These are phyloP conservation scores for Dendroctonus ponderosae DNA, from an alignment of 1,140 invertebrate genomes.

Conservation along the genomic window DNA sequence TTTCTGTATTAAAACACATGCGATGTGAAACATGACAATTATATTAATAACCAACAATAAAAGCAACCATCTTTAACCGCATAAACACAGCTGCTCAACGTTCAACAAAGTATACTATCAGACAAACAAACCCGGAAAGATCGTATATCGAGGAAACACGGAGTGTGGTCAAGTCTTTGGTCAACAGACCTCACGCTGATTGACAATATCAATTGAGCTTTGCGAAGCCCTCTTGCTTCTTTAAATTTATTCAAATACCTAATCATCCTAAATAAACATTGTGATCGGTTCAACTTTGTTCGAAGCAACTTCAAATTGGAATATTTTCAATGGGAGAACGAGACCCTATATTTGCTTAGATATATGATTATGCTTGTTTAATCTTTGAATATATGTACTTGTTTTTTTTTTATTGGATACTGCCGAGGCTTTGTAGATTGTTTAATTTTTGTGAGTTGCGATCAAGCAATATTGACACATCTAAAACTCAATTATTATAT, in stretches of 20 bases:
- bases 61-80: background rate
- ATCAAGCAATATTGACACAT: no score
- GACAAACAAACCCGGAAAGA: slow-evolving; percentile 15
- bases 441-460: no score
- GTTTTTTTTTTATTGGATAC: no score
- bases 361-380: background rate
- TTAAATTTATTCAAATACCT: slow-evolving; percentile 37
- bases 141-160: slow-evolving; percentile 13
- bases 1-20: no score
- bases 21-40: no score
- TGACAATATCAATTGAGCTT: slow-evolving; percentile 35
- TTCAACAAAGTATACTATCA: slow-evolving; percentile 5
- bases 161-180: slow-evolving; percentile 36
- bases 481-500: no score
- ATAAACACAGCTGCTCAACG: slow-evolving; percentile 11
- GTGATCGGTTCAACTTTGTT: slow-evolving; percentile 24
- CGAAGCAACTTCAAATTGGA: slow-evolving; percentile 26
- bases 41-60: no score
- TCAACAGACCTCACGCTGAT: slow-evolving; percentile 38
- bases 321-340: slow-evolving; percentile 14
- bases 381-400: no score
- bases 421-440: no score
- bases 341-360: slow-evolving; percentile 8
- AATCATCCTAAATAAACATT: slow-evolving; percentile 38
- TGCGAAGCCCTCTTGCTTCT: slow-evolving; percentile 19